Evolutionary conservation across 2,113 vertebrate genomes (phyloP).

Genomic region (Carollia perspicillata): DNA sequence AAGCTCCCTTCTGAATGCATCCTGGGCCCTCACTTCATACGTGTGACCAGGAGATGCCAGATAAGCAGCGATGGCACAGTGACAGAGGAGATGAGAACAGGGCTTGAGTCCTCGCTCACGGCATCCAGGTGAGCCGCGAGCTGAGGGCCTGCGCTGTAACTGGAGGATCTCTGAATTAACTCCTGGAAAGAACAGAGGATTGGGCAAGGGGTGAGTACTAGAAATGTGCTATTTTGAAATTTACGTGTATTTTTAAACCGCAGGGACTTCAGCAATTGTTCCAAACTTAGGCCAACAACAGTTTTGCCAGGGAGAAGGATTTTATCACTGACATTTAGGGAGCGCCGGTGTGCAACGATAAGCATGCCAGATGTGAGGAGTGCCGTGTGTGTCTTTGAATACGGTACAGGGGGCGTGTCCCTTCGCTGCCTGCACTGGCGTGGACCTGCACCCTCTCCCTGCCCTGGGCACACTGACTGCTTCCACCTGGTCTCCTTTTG

Average conservation of each 20-base stretch:
- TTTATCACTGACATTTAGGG: background rate
- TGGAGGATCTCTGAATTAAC: background rate
- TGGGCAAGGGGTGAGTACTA: background rate
- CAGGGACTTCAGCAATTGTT: background rate
- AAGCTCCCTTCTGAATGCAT: background rate
- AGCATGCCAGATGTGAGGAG: background rate
- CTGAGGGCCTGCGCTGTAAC: background rate
- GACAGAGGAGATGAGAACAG: background rate
- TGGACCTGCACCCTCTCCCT: background rate
- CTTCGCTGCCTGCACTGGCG: fast-evolving
- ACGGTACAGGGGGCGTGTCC: background rate
- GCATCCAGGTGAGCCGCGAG: background rate
- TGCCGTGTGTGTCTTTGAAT: background rate
- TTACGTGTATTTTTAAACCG: background rate
- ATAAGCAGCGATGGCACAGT: background rate
- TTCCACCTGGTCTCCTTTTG: background rate
- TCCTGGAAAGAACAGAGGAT: background rate
- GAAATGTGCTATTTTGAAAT: background rate
- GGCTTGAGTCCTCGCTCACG: background rate
- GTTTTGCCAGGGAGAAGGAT: background rate
- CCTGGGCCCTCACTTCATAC: background rate
- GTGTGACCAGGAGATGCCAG: background rate
- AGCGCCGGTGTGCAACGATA: background rate
- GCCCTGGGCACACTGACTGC: background rate
- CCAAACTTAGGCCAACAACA: background rate